phyloP scores from a whole-genome alignment of 2,113 vertebrate species.

The Pluvialis apricaria region DNA sequence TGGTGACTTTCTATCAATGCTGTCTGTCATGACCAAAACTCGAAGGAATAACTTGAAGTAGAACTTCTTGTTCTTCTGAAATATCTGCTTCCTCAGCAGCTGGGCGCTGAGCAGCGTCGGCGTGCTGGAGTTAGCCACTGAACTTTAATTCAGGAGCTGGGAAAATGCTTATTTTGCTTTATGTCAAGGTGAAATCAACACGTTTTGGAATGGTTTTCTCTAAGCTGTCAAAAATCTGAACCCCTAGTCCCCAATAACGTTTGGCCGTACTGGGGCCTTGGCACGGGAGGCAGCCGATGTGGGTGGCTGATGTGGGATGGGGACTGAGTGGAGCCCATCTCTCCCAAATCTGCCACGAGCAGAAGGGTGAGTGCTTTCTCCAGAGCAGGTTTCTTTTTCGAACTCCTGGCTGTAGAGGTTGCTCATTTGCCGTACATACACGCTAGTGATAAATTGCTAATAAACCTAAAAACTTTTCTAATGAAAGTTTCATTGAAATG shows the following conservation, averaged over 20 bases:
- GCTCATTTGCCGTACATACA: background rate
- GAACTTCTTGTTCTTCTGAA: background rate
- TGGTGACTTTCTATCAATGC: background rate
- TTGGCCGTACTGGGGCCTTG: background rate
- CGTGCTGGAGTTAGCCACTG: background rate
- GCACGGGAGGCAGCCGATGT: background rate
- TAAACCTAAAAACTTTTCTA: background rate
- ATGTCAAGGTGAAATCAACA: background rate
- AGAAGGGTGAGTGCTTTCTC: background rate
- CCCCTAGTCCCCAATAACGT: rapidly evolving
- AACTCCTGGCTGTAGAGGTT: background rate
- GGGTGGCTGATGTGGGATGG: background rate
- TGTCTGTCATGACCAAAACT: background rate
- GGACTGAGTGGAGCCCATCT: background rate
- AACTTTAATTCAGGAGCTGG: background rate
- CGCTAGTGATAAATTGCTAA: background rate
- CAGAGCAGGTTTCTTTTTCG: background rate
- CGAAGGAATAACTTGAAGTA: background rate
- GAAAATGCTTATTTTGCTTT: background rate
- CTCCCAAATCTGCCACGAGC: background rate
- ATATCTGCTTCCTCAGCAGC: background rate
- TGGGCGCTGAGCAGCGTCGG: rapidly evolving
- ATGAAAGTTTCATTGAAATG: background rate
- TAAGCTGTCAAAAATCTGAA: background rate
- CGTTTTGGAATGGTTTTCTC: background rate